Evolutionary conservation across 2,888 invertebrate genomes (phyloP), one percentile per base, ranked within the genome.

Genomic region (Agrypnus murinus): DNA sequence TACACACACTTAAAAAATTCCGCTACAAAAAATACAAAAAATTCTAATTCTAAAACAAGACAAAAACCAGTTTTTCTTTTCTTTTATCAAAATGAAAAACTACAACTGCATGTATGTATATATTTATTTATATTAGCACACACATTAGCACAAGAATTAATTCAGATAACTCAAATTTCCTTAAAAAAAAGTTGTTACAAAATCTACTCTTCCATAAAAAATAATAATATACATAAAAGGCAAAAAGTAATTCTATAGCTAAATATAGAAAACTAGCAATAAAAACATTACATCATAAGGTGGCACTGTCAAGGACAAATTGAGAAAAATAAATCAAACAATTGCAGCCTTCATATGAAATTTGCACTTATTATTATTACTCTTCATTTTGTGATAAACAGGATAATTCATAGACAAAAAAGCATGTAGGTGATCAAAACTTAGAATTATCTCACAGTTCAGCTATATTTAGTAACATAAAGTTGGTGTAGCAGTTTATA

Each of bases 271-370:
- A n/a, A n/a, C 25, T 40, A 57, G 4, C 15, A 55, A 25, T 25
- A 32, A 55, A 38, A 15, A 40, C 17, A 59, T 70, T 65, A 70
- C 69, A 70, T 70, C 69, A 70, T 65, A 60, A 70, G 65, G 53
- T 70, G 65, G 65, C 69, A 70, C 36, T 70, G 65, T 50, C 69
- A 70, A 70, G 69, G 69, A 48, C 53, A 63, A 50, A 48, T 14
- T n/a, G 14, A n/a, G 14, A 25, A 25, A 65, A 31, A 48, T 36
- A 14, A n/a, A 38, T 50, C 15, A 63, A 63, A 48, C 36, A 66
- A 59, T 66, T 66, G 58, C 9, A 57, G 45, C 19, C 36, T 55
- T 55, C 36, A 5, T 55, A 17, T 10, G 1, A 36, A 14, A 19
- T 31, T 12, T 46, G 46, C 62, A 46, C 46, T 46, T 46, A 62